A percentile compares a stretch with the other conserved stretches of the same genome.
phyloP scores from a whole-genome alignment of 2,888 invertebrate genomes.

The Drosophila borealis region DNA sequence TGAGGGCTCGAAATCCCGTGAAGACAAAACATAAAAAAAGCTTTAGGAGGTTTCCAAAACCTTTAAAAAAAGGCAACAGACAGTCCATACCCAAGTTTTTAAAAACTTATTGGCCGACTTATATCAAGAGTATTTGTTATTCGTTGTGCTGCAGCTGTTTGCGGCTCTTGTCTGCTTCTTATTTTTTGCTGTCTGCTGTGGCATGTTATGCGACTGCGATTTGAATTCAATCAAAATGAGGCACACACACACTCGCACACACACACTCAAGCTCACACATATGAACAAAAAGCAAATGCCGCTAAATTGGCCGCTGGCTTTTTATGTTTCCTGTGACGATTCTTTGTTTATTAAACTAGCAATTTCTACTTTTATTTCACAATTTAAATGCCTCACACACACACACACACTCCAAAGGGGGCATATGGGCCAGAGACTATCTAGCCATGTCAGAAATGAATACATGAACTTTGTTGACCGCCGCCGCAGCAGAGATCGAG shows the following conservation, averaged over 20 bases:
- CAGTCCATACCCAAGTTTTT: too few relatives aligned
- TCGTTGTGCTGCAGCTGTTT: conserved; percentile 13
- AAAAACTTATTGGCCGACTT: too few relatives aligned
- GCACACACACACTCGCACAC: conserved; percentile 23
- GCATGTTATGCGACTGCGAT: conserved; percentile 76
- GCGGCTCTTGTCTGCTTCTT: conserved; percentile 22
- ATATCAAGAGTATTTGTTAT: conserved; percentile 26
- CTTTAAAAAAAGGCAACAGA: too few relatives aligned
- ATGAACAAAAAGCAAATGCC: conserved; percentile 55
- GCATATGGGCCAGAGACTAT: conserved; percentile 16
- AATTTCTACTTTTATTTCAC: conserved; percentile 79
- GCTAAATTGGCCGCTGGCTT: conserved; percentile 75
- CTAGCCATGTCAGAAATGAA: conserved; percentile 78
- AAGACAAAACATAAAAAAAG: too few relatives aligned
- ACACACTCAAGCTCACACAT: conserved; percentile 14
- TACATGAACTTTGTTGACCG: conserved; percentile 77
- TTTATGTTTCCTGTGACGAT: conserved; percentile 78
- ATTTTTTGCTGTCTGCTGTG: conserved; percentile 56
- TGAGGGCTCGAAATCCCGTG: too few relatives aligned
- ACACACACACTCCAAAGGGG: conserved; percentile 15
- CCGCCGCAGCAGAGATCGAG: conserved; percentile 68
- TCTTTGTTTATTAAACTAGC: conserved; percentile 67
- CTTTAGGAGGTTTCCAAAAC: too few relatives aligned
- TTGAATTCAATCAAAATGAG: conserved; percentile 84
- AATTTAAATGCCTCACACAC: conserved; percentile 64